Conservation (phyloP, 2,113 vertebrate genomes). For the Nymphicus hollandicus region DNA sequence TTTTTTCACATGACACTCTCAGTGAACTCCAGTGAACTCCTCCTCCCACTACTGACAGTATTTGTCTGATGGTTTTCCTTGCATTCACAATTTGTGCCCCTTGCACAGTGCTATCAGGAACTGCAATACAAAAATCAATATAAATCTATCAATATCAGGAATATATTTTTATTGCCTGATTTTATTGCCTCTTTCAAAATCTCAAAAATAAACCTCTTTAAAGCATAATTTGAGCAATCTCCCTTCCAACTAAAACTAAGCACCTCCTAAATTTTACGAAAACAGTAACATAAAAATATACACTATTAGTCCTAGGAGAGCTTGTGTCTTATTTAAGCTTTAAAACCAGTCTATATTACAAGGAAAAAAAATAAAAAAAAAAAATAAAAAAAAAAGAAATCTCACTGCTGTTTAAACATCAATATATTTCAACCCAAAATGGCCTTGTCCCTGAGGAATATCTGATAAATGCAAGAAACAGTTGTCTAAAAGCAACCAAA, state of each 20-base stretch:
- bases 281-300: background rate
- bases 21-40: constrained; percentile 37
- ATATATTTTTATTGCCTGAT: background rate
- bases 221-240: background rate
- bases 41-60: background rate
- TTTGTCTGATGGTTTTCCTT: background rate
- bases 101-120: background rate
- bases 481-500: background rate
- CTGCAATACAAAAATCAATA: constrained; percentile 25
- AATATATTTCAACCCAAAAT: background rate
- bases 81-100: background rate
- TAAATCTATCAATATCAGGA: background rate
- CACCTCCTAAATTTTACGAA: background rate
- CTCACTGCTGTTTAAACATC: background rate
- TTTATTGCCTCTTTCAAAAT: background rate
- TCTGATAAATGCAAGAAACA: background rate
- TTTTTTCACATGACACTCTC: constrained; percentile 30
- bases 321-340: background rate
- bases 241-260: background rate
- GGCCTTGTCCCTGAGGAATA: background rate
- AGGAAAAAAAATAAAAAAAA: background rate
- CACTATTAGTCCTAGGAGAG: background rate
- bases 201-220: background rate
- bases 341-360: background rate
- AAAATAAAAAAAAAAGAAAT: background rate